Evolutionary conservation across 2,888 invertebrate genomes (phyloP), one percentile per base, ranked within the genome.

Genomic region (Antheraea assamensis): DNA sequence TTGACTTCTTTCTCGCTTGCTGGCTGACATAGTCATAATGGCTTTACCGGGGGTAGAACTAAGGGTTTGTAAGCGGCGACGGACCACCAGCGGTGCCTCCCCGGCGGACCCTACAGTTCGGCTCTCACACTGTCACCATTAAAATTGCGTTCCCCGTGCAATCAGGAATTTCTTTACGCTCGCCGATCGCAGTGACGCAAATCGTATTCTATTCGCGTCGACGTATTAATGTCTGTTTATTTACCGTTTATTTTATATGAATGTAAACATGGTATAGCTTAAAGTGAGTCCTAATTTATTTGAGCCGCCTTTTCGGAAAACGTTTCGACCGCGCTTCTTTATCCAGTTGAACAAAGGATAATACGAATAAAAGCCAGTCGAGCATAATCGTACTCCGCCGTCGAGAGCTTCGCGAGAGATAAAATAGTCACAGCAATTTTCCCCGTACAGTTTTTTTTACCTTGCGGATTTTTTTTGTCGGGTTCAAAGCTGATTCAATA

Each of bases 1-100:
- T 91, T 89, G 90, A 92, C 92, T 92, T 91, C 90, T 90, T 90
- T 87, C 90, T 87, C 91, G 88, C 88, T 90, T 86, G 87, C 87
- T 84, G 83, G 83, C 85, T 91, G 90, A 91, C 90, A 88, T 88
- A 83, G 87, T 89, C 87, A 89, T 92, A 92, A 91, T 91, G 88
- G 88, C 81, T 89, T 87, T 85, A 77, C 85, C 84, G 83, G 84
- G 27, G 82, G 84, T 81, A 77, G 79, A 84, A 78, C 15, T 35
- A 31, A 35, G 64, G 47, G 3, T 30, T 24, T 42, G 4, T 42
- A 42, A 42, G 42, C 42, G 8, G 10, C 5, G 42, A 42, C 42
- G 42, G 42, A 42, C 42, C 42, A 42, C 42, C 42, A 87, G 87
- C 84, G 85, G 82, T 84, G 77, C 78, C 82, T 80, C 76, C 80